Evolutionary conservation across 2,113 vertebrate genomes (phyloP).

Genomic region (Euleptes europaea): DNA sequence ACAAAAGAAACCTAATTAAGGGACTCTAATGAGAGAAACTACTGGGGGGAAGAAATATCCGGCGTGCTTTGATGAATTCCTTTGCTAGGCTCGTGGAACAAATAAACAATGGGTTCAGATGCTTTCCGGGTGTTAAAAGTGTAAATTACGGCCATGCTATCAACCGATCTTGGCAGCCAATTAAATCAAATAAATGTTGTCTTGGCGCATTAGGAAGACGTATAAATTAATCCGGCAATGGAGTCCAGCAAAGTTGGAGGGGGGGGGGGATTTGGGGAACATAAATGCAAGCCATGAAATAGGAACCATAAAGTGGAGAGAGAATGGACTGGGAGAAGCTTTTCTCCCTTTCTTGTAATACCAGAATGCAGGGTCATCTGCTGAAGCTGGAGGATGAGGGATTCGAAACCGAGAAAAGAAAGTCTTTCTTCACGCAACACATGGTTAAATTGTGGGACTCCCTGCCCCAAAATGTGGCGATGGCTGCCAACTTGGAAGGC

Average conservation of each 20-base stretch:
- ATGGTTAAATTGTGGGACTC: no score
- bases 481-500: no score
- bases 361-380: no score
- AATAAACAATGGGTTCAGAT: neutral
- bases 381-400: no score
- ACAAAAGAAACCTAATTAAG: slow-evolving; percentile 43
- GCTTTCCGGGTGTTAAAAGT: slow-evolving; percentile 20
- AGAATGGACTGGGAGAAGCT: no score
- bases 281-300: slow-evolving; percentile 57
- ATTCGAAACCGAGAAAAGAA: no score
- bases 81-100: slow-evolving; percentile 30
- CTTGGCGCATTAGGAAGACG: slow-evolving; percentile 52
- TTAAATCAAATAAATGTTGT: slow-evolving; percentile 60
- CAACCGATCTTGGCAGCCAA: slow-evolving; percentile 54
- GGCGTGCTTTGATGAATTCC: slow-evolving; percentile 45
- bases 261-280: slow-evolving; percentile 23
- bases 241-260: slow-evolving; percentile 40
- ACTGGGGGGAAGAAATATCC: slow-evolving; percentile 51
- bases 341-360: no score
- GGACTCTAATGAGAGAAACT: slow-evolving; percentile 30
- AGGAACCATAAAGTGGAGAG: no score
- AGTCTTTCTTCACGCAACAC: no score
- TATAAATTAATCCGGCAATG: slow-evolving; percentile 54
- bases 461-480: no score
- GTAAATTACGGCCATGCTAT: slow-evolving; percentile 40